Percentiles rank a stretch among this genome's conserved stretches.
Evolutionary conservation across 2,113 vertebrate genomes (phyloP).

Genomic region (Crotalus tigris): DNA sequence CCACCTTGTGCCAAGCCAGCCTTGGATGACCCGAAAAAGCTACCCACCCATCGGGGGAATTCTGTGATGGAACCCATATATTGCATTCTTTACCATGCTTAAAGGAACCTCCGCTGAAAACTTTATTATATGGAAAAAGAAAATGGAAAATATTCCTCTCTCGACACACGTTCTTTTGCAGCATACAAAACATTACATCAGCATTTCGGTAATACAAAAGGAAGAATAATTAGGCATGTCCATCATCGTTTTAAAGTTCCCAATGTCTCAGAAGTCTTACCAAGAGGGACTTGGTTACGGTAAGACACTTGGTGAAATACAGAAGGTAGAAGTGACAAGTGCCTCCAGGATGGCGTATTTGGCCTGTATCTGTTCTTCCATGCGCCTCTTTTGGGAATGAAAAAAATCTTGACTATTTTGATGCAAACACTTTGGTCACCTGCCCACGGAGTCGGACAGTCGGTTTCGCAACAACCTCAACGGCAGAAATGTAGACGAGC

Average conservation of each 20-base stretch:
- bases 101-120: background rate
- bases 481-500: background rate
- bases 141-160: background rate
- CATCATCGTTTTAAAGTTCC: background rate
- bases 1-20: background rate
- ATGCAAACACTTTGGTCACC: background rate
- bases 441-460: rapidly evolving
- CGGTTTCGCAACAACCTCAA: background rate
- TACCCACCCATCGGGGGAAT: background rate
- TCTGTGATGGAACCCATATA: background rate
- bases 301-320: background rate
- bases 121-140: background rate
- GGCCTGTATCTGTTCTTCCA: background rate
- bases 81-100: background rate
- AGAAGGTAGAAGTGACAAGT: background rate
- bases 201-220: background rate
- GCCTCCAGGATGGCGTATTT: background rate
- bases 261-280: background rate
- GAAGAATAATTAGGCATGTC: background rate
- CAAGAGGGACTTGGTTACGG: background rate
- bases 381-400: background rate
- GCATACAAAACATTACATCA: background rate
- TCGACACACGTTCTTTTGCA: no score
- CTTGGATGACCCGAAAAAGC: background rate
- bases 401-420: background rate